These are phyloP conservation scores for Chlorops oryzae DNA, from an alignment of 1,140 invertebrate species.

Conservation along the genomic window DNA sequence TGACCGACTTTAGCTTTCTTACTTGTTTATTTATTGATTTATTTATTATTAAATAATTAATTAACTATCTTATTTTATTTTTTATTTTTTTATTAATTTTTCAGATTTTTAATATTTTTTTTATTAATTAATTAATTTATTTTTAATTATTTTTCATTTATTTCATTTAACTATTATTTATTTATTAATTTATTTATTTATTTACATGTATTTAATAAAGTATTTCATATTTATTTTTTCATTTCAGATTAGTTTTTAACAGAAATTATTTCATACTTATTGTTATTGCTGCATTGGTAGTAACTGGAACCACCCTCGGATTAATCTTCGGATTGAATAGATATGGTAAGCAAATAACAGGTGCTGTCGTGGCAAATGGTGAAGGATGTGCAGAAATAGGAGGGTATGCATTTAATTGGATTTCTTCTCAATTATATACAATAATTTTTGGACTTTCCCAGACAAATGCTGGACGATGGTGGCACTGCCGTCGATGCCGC, in stretches of 20 bases:
- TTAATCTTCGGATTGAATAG: neutral
- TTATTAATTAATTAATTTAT: too few relatives aligned
- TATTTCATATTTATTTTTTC: too few relatives aligned
- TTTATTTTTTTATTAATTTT: too few relatives aligned
- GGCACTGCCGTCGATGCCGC: constrained; percentile 86
- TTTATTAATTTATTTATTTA: too few relatives aligned
- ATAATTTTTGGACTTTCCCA: constrained; percentile 57
- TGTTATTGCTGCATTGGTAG: neutral
- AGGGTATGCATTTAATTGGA: constrained; percentile 52
- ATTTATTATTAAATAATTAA: too few relatives aligned
- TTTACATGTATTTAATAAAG: too few relatives aligned
- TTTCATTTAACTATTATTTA: too few relatives aligned
- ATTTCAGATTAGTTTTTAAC: neutral
- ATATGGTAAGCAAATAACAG: constrained; percentile 25
- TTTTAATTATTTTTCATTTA: too few relatives aligned
- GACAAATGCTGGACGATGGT: constrained; percentile 60
- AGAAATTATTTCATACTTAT: neutral
- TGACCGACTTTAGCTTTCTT: too few relatives aligned
- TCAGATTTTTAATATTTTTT: too few relatives aligned
- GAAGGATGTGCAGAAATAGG: constrained; percentile 58
- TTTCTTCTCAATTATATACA: constrained; percentile 55
- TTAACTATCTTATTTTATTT: too few relatives aligned
- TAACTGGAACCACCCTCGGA: neutral
- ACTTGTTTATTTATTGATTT: too few relatives aligned
- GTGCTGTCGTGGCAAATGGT: constrained; percentile 69